phyloP scores from a whole-genome alignment of 2,113 vertebrate species.

The Pelobates fuscus region DNA sequence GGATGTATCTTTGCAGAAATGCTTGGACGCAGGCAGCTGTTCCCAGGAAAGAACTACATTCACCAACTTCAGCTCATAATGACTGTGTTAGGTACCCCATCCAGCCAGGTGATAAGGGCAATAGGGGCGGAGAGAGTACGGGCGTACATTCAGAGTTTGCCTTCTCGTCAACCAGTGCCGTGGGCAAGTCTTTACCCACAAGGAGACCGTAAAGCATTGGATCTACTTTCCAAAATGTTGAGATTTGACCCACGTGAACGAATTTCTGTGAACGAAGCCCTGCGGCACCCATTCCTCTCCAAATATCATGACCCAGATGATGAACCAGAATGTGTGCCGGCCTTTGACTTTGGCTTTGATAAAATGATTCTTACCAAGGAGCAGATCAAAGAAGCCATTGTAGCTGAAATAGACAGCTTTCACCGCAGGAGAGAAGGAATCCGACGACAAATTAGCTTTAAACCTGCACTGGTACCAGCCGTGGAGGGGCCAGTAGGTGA shows the following conservation, averaged over 20 bases:
- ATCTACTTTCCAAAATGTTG: slow-evolving; percentile 78
- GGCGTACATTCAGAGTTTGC: slow-evolving; percentile 86
- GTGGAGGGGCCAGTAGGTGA: slow-evolving; percentile 37
- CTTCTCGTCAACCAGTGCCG: slow-evolving; percentile 75
- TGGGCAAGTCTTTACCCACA: slow-evolving; percentile 77
- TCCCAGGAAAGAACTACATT: slow-evolving; percentile 88
- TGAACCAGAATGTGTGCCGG: slow-evolving; percentile 89
- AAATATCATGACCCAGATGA: slow-evolving; percentile 93
- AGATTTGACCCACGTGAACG: slow-evolving; percentile 82
- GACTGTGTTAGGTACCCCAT: slow-evolving; percentile 85
- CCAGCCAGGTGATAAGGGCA: slow-evolving; percentile 75
- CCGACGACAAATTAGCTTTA: slow-evolving; percentile 82
- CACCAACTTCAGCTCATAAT: slow-evolving; percentile 93
- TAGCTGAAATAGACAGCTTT: slow-evolving; percentile 88
- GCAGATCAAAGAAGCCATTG: slow-evolving; percentile 90
- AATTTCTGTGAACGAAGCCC: slow-evolving; percentile 78
- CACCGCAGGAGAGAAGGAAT: slow-evolving; percentile 78
- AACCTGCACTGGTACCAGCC: slow-evolving; percentile 70
- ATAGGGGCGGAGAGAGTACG: slow-evolving; percentile 89
- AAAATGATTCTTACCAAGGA: slow-evolving; percentile 74
- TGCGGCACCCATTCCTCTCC: slow-evolving; percentile 81
- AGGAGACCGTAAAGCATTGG: slow-evolving; percentile 77
- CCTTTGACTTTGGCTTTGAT: slow-evolving; percentile 93
- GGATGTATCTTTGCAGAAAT: slow-evolving; percentile 97
- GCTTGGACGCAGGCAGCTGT: slow-evolving; percentile 88